A percentile compares a stretch with the other conserved stretches of the same genome.
Evolutionary conservation across 2,113 vertebrate genomes (phyloP).

Genomic region (Leptobrachium leishanense): DNA sequence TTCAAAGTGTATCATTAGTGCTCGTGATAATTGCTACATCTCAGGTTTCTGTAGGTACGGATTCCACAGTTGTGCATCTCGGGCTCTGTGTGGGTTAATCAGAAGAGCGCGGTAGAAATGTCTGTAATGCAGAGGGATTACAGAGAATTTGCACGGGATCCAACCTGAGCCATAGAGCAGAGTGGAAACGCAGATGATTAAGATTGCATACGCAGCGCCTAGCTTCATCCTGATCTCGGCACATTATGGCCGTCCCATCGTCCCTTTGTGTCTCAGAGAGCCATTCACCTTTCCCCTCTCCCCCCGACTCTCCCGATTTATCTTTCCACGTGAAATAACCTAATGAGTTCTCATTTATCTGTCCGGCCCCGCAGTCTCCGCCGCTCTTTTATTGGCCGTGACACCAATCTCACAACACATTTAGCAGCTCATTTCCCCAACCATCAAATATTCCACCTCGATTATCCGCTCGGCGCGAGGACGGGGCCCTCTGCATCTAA

Average conservation of each 20-base stretch:
- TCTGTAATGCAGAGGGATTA: not conserved
- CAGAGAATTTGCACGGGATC: not conserved
- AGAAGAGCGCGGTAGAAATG: not conserved
- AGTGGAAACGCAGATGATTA: not conserved
- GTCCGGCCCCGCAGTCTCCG: slow-evolving; percentile 27
- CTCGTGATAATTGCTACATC: no score
- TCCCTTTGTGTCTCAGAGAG: not conserved
- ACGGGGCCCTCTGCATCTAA: slow-evolving; percentile 46
- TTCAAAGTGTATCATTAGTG: no score
- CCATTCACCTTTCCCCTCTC: slow-evolving; percentile 20
- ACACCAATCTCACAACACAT: slow-evolving; percentile 68
- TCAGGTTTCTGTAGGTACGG: no score
- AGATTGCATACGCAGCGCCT: not conserved
- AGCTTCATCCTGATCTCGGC: slow-evolving; percentile 6
- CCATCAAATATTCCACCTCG: slow-evolving; percentile 64
- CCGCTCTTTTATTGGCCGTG: slow-evolving; percentile 55
- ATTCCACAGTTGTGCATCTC: not conserved
- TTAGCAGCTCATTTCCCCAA: slow-evolving; percentile 65
- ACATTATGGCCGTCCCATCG: slow-evolving; percentile 50
- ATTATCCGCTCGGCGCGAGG: slow-evolving; percentile 54
- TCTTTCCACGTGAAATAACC: slow-evolving; percentile 63
- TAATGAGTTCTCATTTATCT: slow-evolving; percentile 64
- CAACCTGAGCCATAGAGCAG: not conserved
- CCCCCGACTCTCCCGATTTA: not conserved
- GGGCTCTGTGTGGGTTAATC: not conserved